Base-by-base conservation (phyloP, 2,113 vertebrate genomes). In the Stomatorhinus ivindoensis region DNA sequence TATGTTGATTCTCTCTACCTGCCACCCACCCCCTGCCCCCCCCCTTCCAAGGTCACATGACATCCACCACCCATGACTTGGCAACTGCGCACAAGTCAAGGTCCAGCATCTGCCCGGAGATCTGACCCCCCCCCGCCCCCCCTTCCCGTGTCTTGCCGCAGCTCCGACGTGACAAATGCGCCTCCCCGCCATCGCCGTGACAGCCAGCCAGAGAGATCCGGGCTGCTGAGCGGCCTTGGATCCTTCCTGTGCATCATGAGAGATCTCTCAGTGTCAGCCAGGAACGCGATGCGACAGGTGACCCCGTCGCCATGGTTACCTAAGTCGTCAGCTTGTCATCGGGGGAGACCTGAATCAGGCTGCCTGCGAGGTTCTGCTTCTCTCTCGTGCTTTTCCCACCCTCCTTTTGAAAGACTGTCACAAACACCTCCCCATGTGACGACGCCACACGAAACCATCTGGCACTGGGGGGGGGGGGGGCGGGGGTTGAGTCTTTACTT, bases 401-500 rank as follows among this genome's bases (percentile, higher is more conserved):
- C 61, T 61, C 65, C 51, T 86, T 80, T 24, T 24, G 47, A 50
- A 50, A 50, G 8, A 73, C 27, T 35, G 27, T 39, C 51, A 39
- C 31, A 65, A 65, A 31, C 21, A 8, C 35, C 31, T 46, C 46
- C 51, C 53, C 53, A 11, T 44, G 9, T 61, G 31, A 87, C 31
- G 6, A 21, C 15, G 27, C 13, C 51, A 87, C 15, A 87, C 27
- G 5, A 24, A 87, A 44, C 53, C 86, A 58, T 87, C 53, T 84
- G 88, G 80, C 13, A 24, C 39, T 44, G 1, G 35, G 21, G 88
- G 50, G 61, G 39, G 58, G 44, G 87, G 82, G 86, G 80, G 61
- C 89, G 73, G 58, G 83, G 86, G 90, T 27, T 2, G 13, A 50
- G 27, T 47, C 44, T 89, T 86, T 85, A 89, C 50, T 86, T 89